Conservation (phyloP, 2,113 vertebrate genomes). For the Leptosomus discolor region DNA sequence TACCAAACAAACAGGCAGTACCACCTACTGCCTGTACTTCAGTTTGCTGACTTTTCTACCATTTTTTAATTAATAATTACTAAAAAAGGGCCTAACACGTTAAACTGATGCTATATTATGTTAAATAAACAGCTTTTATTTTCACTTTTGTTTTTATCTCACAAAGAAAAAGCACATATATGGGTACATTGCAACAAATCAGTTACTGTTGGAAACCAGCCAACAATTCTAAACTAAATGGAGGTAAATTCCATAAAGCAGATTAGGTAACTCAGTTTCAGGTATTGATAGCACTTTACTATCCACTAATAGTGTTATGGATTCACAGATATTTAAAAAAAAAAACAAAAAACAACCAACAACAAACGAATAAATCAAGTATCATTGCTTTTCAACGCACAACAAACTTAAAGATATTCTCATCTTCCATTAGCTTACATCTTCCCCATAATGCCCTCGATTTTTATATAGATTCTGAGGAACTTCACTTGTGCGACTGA, state of each 20-base stretch:
- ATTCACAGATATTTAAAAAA: not conserved
- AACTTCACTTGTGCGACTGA: not conserved
- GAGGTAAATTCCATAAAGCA: not conserved
- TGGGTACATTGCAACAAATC: not conserved
- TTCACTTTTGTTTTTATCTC: not conserved
- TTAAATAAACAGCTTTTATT: not conserved
- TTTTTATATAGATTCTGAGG: not conserved
- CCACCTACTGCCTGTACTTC: not conserved
- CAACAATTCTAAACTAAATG: not conserved
- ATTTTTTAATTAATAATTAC: not conserved
- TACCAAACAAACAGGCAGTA: not conserved
- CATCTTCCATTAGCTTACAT: not conserved
- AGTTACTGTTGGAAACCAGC: not conserved
- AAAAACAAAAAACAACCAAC: not conserved
- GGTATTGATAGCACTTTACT: not conserved
- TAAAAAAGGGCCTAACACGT: fast-evolving
- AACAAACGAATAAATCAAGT: too few species aligned
- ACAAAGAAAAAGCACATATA: not conserved
- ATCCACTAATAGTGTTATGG: not conserved
- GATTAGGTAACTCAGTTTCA: not conserved
- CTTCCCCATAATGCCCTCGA: fast-evolving
- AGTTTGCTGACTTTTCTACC: not conserved
- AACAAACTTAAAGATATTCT: not conserved
- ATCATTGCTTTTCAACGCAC: not conserved
- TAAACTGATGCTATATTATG: not conserved